Percentiles rank a stretch among this genome's conserved stretches.
phyloP scores from a whole-genome alignment of 2,888 invertebrate genomes.

The Endomychus coccineus region DNA sequence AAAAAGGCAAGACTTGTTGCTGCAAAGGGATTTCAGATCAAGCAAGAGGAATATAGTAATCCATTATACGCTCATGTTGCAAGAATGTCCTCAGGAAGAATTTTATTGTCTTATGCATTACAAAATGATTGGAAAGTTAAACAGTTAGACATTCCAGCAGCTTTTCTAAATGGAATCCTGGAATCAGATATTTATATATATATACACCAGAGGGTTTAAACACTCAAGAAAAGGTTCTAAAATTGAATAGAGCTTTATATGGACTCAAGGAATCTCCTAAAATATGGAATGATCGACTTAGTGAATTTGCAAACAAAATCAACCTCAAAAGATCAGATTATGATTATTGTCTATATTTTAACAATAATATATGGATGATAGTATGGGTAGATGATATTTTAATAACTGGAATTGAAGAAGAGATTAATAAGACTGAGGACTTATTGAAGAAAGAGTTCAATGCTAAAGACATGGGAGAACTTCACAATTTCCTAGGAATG shows the following conservation, averaged over 20 bases:
- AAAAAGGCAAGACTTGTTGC: slow-evolving; percentile 12
- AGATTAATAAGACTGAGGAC: slow-evolving; percentile 7
- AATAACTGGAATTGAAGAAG: slow-evolving; percentile 10
- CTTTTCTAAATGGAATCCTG: slow-evolving; percentile 22
- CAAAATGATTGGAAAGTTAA: slow-evolving; percentile 16
- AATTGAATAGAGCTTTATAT: slow-evolving; percentile 21
- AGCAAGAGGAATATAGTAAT: slow-evolving; percentile 11
- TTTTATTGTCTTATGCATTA: slow-evolving; percentile 18
- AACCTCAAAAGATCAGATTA: slow-evolving; percentile 13
- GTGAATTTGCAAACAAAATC: slow-evolving; percentile 15
- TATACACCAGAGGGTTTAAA: slow-evolving; percentile 19
- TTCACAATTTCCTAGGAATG: slow-evolving; percentile 19
- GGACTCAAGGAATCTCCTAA: slow-evolving; percentile 18
- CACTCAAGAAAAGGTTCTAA: no score
- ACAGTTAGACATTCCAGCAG: slow-evolving; percentile 21
- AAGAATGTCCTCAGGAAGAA: slow-evolving; percentile 18
- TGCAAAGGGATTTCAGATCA: slow-evolving; percentile 17
- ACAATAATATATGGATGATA: slow-evolving; percentile 9
- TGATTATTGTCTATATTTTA: slow-evolving; percentile 18
- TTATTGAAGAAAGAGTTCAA: slow-evolving; percentile 15
- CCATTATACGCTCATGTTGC: slow-evolving; percentile 19
- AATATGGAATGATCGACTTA: slow-evolving; percentile 17
- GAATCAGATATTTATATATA: slow-evolving; percentile 18
- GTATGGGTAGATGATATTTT: slow-evolving; percentile 20
- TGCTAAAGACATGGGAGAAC: slow-evolving; percentile 17